Conservation (phyloP, 1,140 invertebrate genomes). For the Danaus plexippus region DNA sequence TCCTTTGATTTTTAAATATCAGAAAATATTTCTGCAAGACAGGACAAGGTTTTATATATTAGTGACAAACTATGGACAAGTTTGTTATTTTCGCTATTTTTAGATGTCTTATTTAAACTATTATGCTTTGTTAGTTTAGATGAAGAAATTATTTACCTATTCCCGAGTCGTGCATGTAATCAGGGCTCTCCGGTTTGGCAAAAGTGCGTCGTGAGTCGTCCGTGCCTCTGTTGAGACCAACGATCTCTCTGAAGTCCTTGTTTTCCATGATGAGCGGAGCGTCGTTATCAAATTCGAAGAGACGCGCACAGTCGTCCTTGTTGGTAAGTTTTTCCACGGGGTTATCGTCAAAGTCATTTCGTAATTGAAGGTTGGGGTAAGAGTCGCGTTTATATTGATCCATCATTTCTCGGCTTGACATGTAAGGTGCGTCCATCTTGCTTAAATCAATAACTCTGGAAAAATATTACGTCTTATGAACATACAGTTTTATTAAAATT, state of each 20-base stretch:
- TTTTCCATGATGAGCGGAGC: constrained; percentile 60
- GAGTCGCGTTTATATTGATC: constrained; percentile 48
- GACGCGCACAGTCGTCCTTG: constrained; percentile 64
- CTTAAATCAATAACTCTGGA: constrained; percentile 67
- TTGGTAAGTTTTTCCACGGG: constrained; percentile 62
- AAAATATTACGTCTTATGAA: constrained; percentile 11
- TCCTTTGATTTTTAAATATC: too few species aligned
- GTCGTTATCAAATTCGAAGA: constrained; percentile 69
- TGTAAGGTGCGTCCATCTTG: constrained; percentile 51
- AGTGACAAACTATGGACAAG: too few species aligned
- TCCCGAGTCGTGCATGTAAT: constrained; percentile 71
- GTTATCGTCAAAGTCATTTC: constrained; percentile 53
- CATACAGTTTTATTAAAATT: too few species aligned
- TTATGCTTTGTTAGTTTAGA: constrained; percentile 1
- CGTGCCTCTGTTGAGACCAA: constrained; percentile 58
- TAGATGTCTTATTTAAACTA: neutral
- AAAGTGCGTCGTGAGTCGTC: constrained; percentile 60
- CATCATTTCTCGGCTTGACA: constrained; percentile 49
- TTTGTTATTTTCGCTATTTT: too few species aligned
- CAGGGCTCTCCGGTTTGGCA: constrained; percentile 64
- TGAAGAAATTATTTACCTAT: constrained; percentile 45
- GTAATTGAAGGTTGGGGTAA: constrained; percentile 32
- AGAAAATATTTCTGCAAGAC: too few species aligned
- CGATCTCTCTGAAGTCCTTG: constrained; percentile 60
- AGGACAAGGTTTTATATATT: too few species aligned